Evolutionary conservation across 2,888 invertebrate species (phyloP), one percentile per base, ranked within the genome.

Genomic region (Gastracanthus pulcherrimus): DNA sequence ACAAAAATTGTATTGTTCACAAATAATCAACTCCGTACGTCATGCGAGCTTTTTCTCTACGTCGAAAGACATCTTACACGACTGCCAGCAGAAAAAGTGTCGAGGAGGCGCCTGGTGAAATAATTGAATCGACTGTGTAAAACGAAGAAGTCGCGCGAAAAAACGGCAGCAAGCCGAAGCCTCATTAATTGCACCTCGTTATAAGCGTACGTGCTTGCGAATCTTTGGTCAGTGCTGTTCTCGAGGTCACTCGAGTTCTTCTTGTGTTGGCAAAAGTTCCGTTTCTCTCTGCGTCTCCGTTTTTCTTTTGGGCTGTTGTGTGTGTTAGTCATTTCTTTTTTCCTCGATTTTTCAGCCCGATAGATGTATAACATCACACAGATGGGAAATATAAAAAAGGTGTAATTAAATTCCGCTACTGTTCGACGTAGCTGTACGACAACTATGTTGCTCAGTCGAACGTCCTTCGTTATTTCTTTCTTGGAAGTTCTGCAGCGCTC

Each of bases 141-240:
- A 58, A 36, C 6, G 64, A 34, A 16, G 36, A n/a, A 41, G 31
- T 5, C 38, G 13, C 11, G 19, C 26, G 23, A 34, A 13, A 34
- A 62, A 36, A 62, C 45, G 45, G 72, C 5, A 72, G 31, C 55
- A 41, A 58, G 38, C 55, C 72, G 48, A 78, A 60, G 67, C 36
- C 60, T 74, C 79, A 48, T 80, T 74, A 80, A 80, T 80, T 74
- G 79, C 79, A 58, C 41, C 79, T 80, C 79, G 74, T 80, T 80
- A 80, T 74, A 60, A 69, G 36, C 45, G 69, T 80, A 69, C 55
- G 79, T 72, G 64, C 51, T 62, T 7, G 31, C 31, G 75, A 74
- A 62, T 66, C 72, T 13, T 29, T 41, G 26, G 19, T 9, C 34
- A 19, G 4, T 55, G 45, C 13, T n/a, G 3, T 19, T 26, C 31